Base-by-base conservation (phyloP, 2,797 vertebrate species). In the Xenops minutus region DNA sequence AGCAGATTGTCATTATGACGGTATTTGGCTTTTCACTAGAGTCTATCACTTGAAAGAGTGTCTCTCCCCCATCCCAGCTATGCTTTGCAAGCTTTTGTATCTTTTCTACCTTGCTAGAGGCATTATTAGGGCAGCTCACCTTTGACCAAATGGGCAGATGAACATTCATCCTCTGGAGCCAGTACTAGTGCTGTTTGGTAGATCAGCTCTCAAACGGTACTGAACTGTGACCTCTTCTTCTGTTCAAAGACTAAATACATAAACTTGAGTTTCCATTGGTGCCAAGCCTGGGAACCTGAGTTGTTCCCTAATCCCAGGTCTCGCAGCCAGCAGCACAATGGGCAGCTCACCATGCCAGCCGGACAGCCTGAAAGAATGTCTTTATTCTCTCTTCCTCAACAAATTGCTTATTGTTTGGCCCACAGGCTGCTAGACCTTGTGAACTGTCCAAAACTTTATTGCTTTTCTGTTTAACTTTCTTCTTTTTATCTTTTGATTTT, bases 191-290 rank as follows among this genome's bases (percentile, higher is more conserved):
- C 69, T 94, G 87, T 95, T 96, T 95, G 91, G 93, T 95, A 91
- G 93, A 94, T 95, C 89, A 84, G 68, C 78, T 96, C 96, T 96
- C 94, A 97, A 95, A 95, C 66, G 77, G 85, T 92, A 66, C 87
- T 97, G 97, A 97, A 97, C 96, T 96, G 91, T 97, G 97, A 97
- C 96, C 97, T 95, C 82, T 81, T 95, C 92, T 94, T 94, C 94
- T 97, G 90, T 97, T 97, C 94, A 97, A 97, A 97, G 94, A 85
- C 92, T 95, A 95, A 92, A 92, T 54, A 92, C 90, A 85, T 95
- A 90, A 97, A 96, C 94, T 95, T 86, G 69, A 89, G 80, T 85
- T 96, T 96, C 94, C 90, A 88, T 86, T 96, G 92, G 96, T 96
- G 94, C 94, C 96, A 96, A 92, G 93, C 95, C 90, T 97, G 96